Base-by-base conservation (phyloP, 1,140 invertebrate species). In the Tetramorium alpestre region DNA sequence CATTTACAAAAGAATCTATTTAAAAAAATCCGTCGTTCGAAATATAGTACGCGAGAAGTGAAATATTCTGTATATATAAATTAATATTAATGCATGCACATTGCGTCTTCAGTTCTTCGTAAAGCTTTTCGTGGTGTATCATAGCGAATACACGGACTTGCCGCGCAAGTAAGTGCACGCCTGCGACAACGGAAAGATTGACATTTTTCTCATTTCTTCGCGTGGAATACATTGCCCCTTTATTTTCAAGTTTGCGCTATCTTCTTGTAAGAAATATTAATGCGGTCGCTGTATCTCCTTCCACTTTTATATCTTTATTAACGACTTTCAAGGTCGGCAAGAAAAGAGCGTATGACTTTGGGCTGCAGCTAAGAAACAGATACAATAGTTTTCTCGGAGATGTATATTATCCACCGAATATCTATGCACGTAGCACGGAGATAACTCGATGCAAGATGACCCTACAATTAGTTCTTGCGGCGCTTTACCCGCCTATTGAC, bases 381-480 rank as follows among this genome's bases (percentile, higher is more conserved):
- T 96, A 96, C 89, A 89, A 94, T 7, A 87, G 92, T 6, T 93
- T 96, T 56, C 90, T 96, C 10, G 95, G 94, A 0, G 86, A 73
- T 1, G 73, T 95, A 5, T 96, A 96, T 87, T 73, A 95, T 2
- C 94, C 94, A 10, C 94, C 95, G 22, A 94, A 95, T 82, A 93
- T 96, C 25, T 87, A 88, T 3, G 88, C 95, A 8, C 91, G 94
- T 0, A 95, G 95, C 3, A 96, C 96, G 6, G 94, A 96, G 76
- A 95, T 94, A 69, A 93, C 94, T 22, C 93, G 96, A n/a, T 96
- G 96, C 1, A 96, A 96, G 91, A 96, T 96, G 96, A 96, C 95
- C 2, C 94, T 93, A 0, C 92, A 96, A 54, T 91, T 96, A 4
- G 95, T 95, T 1, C 87, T 96, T 13, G 94, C 96, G 0, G 96